Conservation (phyloP, 2,888 invertebrate genomes). For the Lucinisca nassula region DNA sequence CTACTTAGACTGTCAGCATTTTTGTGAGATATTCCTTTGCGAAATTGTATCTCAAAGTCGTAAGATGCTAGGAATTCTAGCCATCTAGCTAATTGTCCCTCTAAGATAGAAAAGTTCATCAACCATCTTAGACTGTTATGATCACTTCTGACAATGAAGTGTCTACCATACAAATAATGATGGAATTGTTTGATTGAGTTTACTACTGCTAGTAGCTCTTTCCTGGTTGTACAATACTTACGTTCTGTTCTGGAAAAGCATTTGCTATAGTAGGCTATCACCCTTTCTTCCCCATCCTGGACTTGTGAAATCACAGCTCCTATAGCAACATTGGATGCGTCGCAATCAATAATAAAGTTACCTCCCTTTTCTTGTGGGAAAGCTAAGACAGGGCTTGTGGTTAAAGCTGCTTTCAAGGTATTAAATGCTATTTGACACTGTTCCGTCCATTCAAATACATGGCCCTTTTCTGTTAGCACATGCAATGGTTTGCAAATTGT, state of each 20-base stretch:
- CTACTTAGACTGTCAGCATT: slow-evolving; percentile 43
- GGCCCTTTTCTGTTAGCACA: slow-evolving; percentile 29
- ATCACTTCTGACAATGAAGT: slow-evolving; percentile 63
- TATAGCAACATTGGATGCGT: slow-evolving; percentile 65
- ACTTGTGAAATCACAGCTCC: slow-evolving; percentile 69
- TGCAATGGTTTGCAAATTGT: slow-evolving; percentile 19
- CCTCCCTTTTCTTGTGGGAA: slow-evolving; percentile 55
- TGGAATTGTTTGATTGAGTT: slow-evolving; percentile 67
- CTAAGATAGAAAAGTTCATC: slow-evolving; percentile 46
- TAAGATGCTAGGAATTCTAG: slow-evolving; percentile 46
- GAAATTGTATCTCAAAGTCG: slow-evolving; percentile 54
- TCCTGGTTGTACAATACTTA: slow-evolving; percentile 59
- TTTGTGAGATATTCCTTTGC: slow-evolving; percentile 45
- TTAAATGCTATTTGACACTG: slow-evolving; percentile 55
- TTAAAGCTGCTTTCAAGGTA: slow-evolving; percentile 40
- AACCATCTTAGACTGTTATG: slow-evolving; percentile 65
- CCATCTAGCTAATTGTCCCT: slow-evolving; percentile 60
- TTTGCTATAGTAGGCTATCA: slow-evolving; percentile 63
- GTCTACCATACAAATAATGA: slow-evolving; percentile 63
- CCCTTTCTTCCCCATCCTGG: slow-evolving; percentile 65
- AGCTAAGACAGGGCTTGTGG: slow-evolving; percentile 44
- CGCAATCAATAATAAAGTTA: slow-evolving; percentile 67
- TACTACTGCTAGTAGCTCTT: slow-evolving; percentile 66
- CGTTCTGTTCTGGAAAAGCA: slow-evolving; percentile 43
- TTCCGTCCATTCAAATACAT: slow-evolving; percentile 42